Evolutionary conservation across 1,140 invertebrate genomes (phyloP), one percentile per base, ranked within the genome.

Genomic region (Drosophila pseudoobscura): DNA sequence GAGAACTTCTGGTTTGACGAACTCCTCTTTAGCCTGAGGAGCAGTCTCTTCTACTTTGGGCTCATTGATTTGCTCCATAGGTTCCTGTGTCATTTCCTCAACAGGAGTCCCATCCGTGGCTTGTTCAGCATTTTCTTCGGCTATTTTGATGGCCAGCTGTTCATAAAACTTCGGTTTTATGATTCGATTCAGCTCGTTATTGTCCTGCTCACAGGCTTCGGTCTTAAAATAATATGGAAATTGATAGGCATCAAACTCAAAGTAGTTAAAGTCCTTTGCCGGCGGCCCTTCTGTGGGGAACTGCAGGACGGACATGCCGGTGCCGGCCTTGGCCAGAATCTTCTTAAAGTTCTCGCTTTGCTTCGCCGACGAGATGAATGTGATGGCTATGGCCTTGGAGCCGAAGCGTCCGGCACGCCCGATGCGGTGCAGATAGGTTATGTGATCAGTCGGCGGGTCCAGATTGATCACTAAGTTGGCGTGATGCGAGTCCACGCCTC

Each of bases 361-460:
- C 20, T 93, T 93, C 64, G 94, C 91, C 46, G 93, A 95, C 80
- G 55, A 96, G 93, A 71, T 93, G 20, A 87, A 66, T 1, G 75
- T 95, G 24, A 97, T 94, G 22, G 95, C 94, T 51, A 94, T 93
- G 58, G 96, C 96, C 84, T 94, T 93, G 15, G 96, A 95, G 1
- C 97, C 97, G 93, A 95, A 99, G 76, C 98, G 93, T 1, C 98
- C 98, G 54, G 97, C 97, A 80, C 98, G 94, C 6, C 98, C 98
- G 88, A 99, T 98, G 90, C 98, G 94, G 92, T 99, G 99, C 62
- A 99, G 94, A 94, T 99, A 99, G 2, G 97, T 98, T 57, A 96
- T 95, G 77, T 94, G 93, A 89, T 98, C 95, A 52, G 77, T 83
- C 2, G 99, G 97, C 44, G 96, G 90, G 91, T 99, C 98, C 80